Evolutionary conservation across 2,113 vertebrate species (phyloP).

Genomic region (Thunnus maccoyii): DNA sequence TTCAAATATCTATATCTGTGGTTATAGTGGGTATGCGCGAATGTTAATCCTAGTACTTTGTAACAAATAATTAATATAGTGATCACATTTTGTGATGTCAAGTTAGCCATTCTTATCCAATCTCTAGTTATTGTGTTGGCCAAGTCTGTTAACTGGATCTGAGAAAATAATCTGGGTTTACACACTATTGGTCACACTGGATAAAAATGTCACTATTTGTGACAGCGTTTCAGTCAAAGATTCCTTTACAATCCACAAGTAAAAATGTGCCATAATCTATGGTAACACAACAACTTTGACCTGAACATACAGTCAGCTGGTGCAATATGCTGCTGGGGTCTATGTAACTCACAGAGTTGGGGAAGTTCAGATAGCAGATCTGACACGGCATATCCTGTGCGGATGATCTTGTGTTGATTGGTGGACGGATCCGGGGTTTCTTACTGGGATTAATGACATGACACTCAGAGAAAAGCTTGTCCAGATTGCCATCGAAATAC

Average conservation of each 20-base stretch:
- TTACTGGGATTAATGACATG: conserved; percentile 99
- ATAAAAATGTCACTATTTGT: not conserved
- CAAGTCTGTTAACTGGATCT: not conserved
- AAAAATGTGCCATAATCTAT: not conserved
- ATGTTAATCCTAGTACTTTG: not conserved
- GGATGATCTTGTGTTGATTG: conserved; percentile 98
- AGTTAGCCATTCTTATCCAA: not conserved
- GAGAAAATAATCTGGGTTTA: not conserved
- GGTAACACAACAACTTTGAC: not conserved
- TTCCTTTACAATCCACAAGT: not conserved
- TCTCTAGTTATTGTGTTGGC: not conserved
- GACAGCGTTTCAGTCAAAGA: not conserved
- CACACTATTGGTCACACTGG: not conserved
- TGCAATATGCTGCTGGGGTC: not conserved
- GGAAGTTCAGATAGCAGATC: conserved; percentile 99
- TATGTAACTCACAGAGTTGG: conserved; percentile 93
- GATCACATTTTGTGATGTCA: not conserved
- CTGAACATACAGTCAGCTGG: not conserved
- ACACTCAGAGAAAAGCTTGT: conserved; percentile 99
- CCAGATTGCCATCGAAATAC: conserved; percentile 99
- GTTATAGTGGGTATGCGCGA: not conserved
- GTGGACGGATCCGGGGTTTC: conserved; percentile 96
- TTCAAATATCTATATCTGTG: not conserved
- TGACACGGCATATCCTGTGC: conserved; percentile 99
- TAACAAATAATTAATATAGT: not conserved